Evolutionary conservation across 2,888 invertebrate genomes (phyloP).

Genomic region (Tiliacea citrago): DNA sequence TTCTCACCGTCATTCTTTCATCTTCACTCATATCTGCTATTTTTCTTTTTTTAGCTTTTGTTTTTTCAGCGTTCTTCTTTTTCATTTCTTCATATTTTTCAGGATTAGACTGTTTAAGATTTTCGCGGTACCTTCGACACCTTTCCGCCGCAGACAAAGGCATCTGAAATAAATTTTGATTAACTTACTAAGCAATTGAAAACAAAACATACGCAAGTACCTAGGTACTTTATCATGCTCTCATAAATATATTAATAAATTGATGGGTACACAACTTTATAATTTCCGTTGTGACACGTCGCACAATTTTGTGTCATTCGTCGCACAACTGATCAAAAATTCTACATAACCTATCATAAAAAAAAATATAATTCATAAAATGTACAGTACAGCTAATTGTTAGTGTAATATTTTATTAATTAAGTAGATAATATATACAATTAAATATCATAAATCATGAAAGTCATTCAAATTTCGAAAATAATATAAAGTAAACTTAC

Average conservation of each 20-base stretch:
- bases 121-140: slow-evolving; percentile 7
- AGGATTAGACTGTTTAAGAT: neutral
- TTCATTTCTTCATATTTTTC: slow-evolving; percentile 10
- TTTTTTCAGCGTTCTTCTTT: slow-evolving; percentile 11
- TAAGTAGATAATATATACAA: neutral
- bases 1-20: slow-evolving; percentile 3
- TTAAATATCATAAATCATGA: neutral
- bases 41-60: slow-evolving; percentile 5
- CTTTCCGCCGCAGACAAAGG: slow-evolving; percentile 1
- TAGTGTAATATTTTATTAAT: slow-evolving; percentile 8
- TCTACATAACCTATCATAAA: slow-evolving; percentile 4
- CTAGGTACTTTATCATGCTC: neutral
- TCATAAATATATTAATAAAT: neutral
- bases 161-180: neutral
- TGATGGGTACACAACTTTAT: neutral
- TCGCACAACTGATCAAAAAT: slow-evolving; percentile 13
- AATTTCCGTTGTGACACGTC: neutral
- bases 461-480: slow-evolving; percentile 1
- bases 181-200: slow-evolving; percentile 1
- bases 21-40: slow-evolving; percentile 2
- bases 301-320: slow-evolving; percentile 13
- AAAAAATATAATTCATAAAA: slow-evolving; percentile 8
- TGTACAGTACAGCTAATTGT: slow-evolving; percentile 1
- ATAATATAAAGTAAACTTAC: slow-evolving; percentile 4
- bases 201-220: slow-evolving; percentile 2